Percentiles rank a stretch among this genome's conserved stretches.
Conservation (phyloP, 2,797 vertebrate species). For the Eulemur mongoz region DNA sequence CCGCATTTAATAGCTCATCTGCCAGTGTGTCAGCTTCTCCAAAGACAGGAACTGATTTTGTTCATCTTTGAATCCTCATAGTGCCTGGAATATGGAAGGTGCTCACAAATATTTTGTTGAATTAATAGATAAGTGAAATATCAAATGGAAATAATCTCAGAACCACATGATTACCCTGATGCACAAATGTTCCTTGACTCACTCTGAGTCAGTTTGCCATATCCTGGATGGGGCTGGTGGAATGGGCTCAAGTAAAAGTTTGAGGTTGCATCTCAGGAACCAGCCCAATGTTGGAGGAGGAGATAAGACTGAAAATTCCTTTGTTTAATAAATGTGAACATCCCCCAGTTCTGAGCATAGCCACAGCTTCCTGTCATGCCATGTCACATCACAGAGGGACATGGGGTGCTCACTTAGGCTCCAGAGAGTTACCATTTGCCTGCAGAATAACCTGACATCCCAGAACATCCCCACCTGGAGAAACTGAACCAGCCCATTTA, state of each 20-base stretch:
- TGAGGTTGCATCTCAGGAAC: background rate
- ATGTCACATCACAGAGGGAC: background rate
- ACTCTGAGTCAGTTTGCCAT: background rate
- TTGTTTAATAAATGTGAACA: background rate
- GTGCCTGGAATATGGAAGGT: background rate
- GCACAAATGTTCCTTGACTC: background rate
- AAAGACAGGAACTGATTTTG: background rate
- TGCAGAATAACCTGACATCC: background rate
- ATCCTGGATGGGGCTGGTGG: background rate
- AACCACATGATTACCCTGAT: background rate
- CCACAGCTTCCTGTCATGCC: background rate
- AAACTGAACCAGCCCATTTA: background rate
- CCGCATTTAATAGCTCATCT: background rate
- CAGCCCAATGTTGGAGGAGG: background rate
- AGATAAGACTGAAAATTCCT: background rate
- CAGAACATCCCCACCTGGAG: background rate
- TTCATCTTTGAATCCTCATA: background rate
- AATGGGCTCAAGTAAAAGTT: background rate
- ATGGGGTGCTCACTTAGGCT: background rate
- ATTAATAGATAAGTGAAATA: background rate
- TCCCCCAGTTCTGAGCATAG: background rate
- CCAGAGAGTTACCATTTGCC: background rate
- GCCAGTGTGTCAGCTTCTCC: background rate
- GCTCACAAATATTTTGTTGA: background rate
- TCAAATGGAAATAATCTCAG: background rate